phyloP scores from a whole-genome alignment of 92 coral and sea anemone species.

The Epizoanthus stellaris region DNA sequence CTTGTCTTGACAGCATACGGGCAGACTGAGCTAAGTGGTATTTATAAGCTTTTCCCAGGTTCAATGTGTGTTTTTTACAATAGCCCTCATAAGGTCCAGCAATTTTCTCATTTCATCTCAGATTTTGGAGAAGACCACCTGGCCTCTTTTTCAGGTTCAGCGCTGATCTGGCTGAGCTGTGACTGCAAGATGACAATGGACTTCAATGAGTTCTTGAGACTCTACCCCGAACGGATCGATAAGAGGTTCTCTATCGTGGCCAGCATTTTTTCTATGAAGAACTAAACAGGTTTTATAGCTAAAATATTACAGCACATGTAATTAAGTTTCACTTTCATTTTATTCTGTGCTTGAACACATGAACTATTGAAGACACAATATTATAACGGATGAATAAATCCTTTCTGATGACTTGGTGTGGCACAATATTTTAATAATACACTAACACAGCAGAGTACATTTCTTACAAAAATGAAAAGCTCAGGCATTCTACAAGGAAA shows the following conservation, averaged over 20 bases:
- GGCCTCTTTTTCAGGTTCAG: no score
- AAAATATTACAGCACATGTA: not conserved
- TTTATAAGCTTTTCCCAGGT: conserved; percentile 32
- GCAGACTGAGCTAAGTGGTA: conserved; percentile 51
- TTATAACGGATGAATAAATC: not conserved
- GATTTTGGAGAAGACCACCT: no score
- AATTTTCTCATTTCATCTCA: not conserved
- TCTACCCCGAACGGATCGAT: no score
- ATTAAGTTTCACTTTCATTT: not conserved
- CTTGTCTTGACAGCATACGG: conserved; percentile 43
- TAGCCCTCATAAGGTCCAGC: conserved; percentile 29
- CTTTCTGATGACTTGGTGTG: conserved; percentile 6
- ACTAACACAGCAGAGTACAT: not conserved
- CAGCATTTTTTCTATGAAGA: no score
- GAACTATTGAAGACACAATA: not conserved
- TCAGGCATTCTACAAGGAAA: conserved; percentile 36
- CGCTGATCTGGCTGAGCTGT: no score
- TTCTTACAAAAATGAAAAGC: conserved; percentile 28
- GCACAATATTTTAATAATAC: conserved; percentile 30
- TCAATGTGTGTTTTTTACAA: conserved; percentile 31
- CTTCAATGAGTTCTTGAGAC: no score
- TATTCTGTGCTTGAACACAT: conserved; percentile 1
- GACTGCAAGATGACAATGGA: no score
- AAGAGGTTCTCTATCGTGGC: no score
- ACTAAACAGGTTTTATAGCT: no score